Conservation (phyloP, 2,797 vertebrate genomes). For the Enteromius anoplus region DNA sequence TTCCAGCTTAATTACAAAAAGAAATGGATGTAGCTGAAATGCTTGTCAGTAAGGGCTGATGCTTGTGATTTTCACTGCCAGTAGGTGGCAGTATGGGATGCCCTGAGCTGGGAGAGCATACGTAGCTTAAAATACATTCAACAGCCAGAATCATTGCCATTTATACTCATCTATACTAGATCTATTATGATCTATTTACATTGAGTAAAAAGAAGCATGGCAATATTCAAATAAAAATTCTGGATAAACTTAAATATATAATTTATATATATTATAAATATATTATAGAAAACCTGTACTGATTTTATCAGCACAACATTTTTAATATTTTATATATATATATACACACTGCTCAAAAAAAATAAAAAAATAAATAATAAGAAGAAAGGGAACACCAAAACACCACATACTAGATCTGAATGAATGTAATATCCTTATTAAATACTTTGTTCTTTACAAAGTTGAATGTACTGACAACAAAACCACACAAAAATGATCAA, state of each 20-base stretch:
- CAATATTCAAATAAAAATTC: neutral
- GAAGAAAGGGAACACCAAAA: too few species aligned
- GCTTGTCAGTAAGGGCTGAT: neutral
- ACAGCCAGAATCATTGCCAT: neutral
- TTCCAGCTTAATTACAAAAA: slow-evolving; percentile 8
- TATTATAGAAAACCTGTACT: neutral
- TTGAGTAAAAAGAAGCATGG: neutral
- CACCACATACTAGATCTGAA: too few species aligned
- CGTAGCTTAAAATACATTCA: neutral
- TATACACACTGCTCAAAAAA: too few species aligned
- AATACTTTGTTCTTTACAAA: too few species aligned
- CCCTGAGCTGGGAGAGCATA: neutral
- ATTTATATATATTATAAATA: neutral
- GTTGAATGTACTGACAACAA: too few species aligned
- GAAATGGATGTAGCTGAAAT: neutral
- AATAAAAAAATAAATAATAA: too few species aligned
- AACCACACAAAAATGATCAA: too few species aligned
- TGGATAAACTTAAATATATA: neutral
- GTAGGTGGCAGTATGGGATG: neutral
- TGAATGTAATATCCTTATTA: too few species aligned
- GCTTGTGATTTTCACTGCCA: neutral
- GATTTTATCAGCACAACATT: too few species aligned
- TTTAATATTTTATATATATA: too few species aligned
- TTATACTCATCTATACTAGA: too few species aligned
- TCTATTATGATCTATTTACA: neutral